These are phyloP conservation scores for Sceliomorpha sp. DNA, from an alignment of 2,888 invertebrate genomes.

Conservation along the genomic window DNA sequence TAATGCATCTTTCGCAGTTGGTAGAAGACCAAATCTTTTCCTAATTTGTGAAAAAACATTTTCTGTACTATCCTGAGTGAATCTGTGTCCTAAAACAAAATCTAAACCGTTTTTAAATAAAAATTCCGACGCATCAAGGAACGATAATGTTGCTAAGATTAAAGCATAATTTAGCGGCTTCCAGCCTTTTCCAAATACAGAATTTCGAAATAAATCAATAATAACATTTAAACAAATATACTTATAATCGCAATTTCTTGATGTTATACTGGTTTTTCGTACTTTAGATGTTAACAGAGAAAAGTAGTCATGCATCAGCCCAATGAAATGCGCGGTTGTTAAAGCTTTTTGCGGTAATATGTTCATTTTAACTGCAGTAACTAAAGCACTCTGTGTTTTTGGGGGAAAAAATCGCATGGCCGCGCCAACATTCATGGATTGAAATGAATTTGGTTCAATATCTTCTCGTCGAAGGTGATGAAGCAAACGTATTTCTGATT, in stretches of 20 bases:
- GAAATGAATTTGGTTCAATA: slow-evolving; percentile 20
- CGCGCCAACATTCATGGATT: slow-evolving; percentile 32
- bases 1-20: slow-evolving; percentile 6
- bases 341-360: slow-evolving; percentile 11
- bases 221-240: slow-evolving; percentile 19
- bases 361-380: slow-evolving; percentile 15
- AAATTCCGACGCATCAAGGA: slow-evolving; percentile 14
- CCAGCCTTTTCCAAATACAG: slow-evolving; percentile 9
- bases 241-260: slow-evolving; percentile 17
- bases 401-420: slow-evolving; percentile 26
- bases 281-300: slow-evolving; percentile 9
- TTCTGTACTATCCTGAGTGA: slow-evolving; percentile 17
- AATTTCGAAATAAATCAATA: slow-evolving; percentile 18
- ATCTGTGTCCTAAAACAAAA: slow-evolving; percentile 16
- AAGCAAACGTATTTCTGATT: slow-evolving; percentile 13
- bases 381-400: slow-evolving; percentile 26
- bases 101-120: slow-evolving; percentile 21
- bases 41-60: slow-evolving; percentile 16
- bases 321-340: slow-evolving; percentile 20
- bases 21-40: slow-evolving; percentile 2
- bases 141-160: slow-evolving; percentile 11
- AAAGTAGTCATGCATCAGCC: slow-evolving; percentile 13
- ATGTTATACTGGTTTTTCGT: slow-evolving; percentile 17
- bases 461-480: slow-evolving; percentile 25
- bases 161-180: slow-evolving; percentile 20